Percentiles rank a stretch among this genome's conserved stretches.
These are phyloP conservation scores for Shargacucullia verbasci DNA, from an alignment of 2,888 invertebrate genomes.

Conservation along the genomic window DNA sequence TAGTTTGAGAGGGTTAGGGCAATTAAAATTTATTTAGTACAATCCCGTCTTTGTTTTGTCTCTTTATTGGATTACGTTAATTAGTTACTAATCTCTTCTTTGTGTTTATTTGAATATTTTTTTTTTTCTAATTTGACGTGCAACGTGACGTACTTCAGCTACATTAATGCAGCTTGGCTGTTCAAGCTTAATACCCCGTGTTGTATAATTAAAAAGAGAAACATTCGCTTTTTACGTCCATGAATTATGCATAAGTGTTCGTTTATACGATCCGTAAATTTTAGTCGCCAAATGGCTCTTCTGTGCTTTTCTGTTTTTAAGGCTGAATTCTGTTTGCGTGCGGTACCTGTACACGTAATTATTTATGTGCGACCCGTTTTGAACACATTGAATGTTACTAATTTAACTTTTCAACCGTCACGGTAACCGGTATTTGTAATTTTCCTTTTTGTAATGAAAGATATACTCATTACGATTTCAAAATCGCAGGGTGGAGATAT, in stretches of 20 bases:
- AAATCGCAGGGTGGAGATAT: constrained; percentile 95
- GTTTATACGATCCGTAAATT: constrained; percentile 86
- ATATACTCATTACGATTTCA: constrained; percentile 10
- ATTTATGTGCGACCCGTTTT: constrained; percentile 48
- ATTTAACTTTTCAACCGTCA: no score
- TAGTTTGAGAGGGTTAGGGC: constrained; percentile 46
- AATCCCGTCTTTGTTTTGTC: constrained; percentile 16
- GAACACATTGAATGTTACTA: no score
- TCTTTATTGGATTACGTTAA: constrained; percentile 25
- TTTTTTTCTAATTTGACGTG: constrained; percentile 5
- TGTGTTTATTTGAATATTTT: not conserved
- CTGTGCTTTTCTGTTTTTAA: constrained; percentile 69
- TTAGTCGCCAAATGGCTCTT: constrained; percentile 81
- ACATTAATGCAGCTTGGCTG: constrained; percentile 75
- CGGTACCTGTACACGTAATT: constrained; percentile 49
- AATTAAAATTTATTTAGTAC: constrained; percentile 35
- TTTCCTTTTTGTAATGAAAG: not conserved
- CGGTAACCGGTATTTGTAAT: no score
- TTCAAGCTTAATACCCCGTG: constrained; percentile 84
- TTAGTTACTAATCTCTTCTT: constrained; percentile 4
- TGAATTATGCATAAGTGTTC: constrained; percentile 87
- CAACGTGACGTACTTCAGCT: constrained; percentile 37
- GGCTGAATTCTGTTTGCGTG: constrained; percentile 62
- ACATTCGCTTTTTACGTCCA: constrained; percentile 86
- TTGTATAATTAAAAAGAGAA: constrained; percentile 88